Evolutionary conservation across 2,113 vertebrate species (phyloP).

Genomic region (Dicerorhinus sumatrensis): DNA sequence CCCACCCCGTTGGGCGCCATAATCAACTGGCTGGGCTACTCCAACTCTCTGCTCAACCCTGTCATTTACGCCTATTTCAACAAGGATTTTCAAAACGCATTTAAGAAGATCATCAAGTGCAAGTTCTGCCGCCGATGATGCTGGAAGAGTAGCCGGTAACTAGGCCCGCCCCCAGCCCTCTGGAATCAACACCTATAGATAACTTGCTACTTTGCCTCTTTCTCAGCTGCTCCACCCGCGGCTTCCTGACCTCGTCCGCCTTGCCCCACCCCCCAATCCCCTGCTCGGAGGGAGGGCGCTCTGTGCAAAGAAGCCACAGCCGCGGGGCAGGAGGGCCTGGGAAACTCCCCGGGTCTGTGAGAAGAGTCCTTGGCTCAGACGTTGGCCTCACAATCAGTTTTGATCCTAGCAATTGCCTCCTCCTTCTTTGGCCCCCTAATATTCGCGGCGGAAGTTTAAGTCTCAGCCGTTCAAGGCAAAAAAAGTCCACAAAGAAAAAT

Average conservation of each 20-base stretch:
- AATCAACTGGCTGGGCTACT: slow-evolving; percentile 99
- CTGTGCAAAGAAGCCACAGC: neutral
- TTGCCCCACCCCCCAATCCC: rapidly evolving
- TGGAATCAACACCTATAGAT: neutral
- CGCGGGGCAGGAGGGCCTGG: rapidly evolving
- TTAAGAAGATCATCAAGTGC: slow-evolving; percentile 98
- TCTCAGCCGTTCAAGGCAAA: neutral
- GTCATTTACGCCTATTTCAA: slow-evolving; percentile 99
- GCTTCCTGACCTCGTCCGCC: neutral
- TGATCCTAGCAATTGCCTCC: neutral
- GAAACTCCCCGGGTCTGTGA: neutral
- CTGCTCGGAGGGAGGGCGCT: neutral
- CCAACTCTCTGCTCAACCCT: slow-evolving; percentile 98
- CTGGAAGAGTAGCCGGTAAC: neutral
- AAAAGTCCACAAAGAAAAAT: neutral
- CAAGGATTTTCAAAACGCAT: slow-evolving; percentile 99
- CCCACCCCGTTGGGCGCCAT: slow-evolving; percentile 93
- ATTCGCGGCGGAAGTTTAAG: neutral
- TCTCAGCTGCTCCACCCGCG: neutral
- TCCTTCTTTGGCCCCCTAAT: neutral
- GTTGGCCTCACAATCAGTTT: slow-evolving; percentile 15
- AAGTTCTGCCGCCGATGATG: slow-evolving; percentile 94
- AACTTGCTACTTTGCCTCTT: neutral
- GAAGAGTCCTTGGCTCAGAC: neutral
- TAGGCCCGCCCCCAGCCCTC: neutral